Percentiles rank a stretch among this genome's conserved stretches.
phyloP scores from a whole-genome alignment of 64 coral and sea anemone genomes.

The Platygyra sinensis region DNA sequence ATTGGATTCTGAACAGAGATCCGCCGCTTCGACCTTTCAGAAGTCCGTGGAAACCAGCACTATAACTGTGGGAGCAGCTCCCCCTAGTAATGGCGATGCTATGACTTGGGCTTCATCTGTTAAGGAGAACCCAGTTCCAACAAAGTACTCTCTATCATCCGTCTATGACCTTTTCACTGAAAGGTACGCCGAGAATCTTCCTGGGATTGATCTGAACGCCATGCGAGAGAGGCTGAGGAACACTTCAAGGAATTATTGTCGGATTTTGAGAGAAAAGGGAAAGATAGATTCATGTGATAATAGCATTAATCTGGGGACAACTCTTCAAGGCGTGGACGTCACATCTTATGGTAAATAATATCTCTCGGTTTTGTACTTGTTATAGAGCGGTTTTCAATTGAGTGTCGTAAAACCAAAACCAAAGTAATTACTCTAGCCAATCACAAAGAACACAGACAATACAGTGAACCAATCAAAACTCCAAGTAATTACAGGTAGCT shows the following conservation, averaged over 20 bases:
- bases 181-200: constrained; percentile 11
- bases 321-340: background rate
- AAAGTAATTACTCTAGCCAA: no score
- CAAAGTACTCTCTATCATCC: background rate
- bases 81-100: constrained; percentile 58
- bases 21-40: constrained; percentile 25
- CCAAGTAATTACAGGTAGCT: no score
- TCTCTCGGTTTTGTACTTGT: no score
- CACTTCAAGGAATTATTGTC: constrained; percentile 13
- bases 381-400: no score
- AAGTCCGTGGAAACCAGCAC: constrained; percentile 53
- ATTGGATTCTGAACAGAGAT: constrained; percentile 42
- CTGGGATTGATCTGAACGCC: background rate
- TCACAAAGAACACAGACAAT: no score
- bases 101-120: constrained; percentile 51
- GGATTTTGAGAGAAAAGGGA: constrained; percentile 16
- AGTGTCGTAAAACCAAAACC: no score
- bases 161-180: constrained; percentile 36
- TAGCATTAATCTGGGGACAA: constrained; percentile 10
- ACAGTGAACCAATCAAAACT: no score
- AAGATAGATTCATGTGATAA: constrained; percentile 20
- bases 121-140: constrained; percentile 54
- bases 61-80: constrained; percentile 57
- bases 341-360: background rate
- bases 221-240: constrained; percentile 8